Evolutionary conservation across 2,888 invertebrate species (phyloP).

Genomic region (Punctoribates punctum): DNA sequence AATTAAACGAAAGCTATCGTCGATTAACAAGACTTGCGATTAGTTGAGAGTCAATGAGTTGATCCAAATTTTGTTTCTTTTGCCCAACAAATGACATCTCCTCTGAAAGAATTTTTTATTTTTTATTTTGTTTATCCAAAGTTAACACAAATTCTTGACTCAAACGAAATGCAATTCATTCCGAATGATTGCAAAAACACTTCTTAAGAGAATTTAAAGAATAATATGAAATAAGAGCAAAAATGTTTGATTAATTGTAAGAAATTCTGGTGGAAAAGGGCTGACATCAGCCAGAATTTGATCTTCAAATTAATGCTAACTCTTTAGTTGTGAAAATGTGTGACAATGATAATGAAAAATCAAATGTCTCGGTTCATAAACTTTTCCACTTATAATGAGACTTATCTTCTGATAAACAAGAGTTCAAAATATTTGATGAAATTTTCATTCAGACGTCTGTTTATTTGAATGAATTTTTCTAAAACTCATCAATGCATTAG

Average conservation of each 20-base stretch:
- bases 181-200: not conserved
- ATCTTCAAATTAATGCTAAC: slow-evolving; percentile 1
- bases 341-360: slow-evolving; percentile 13
- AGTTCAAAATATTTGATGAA: not conserved
- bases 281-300: not conserved
- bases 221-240: not conserved
- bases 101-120: not conserved
- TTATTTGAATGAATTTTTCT: too few relatives aligned
- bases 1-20: too few relatives aligned
- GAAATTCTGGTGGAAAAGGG: not conserved
- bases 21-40: too few relatives aligned
- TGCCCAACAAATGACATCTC: too few relatives aligned
- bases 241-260: not conserved
- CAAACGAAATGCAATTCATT: not conserved
- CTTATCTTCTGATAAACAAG: not conserved
- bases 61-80: too few relatives aligned
- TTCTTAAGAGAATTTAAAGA: not conserved
- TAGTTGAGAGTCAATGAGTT: too few relatives aligned
- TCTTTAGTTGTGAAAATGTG: not conserved
- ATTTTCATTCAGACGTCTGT: too few relatives aligned
- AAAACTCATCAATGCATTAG: too few relatives aligned
- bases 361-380: not conserved
- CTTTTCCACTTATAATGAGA: not conserved
- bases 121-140: not conserved
- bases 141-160: not conserved